These are phyloP conservation scores for Pelecanus crispus DNA, from an alignment of 2,113 vertebrate genomes.

Conservation along the genomic window DNA sequence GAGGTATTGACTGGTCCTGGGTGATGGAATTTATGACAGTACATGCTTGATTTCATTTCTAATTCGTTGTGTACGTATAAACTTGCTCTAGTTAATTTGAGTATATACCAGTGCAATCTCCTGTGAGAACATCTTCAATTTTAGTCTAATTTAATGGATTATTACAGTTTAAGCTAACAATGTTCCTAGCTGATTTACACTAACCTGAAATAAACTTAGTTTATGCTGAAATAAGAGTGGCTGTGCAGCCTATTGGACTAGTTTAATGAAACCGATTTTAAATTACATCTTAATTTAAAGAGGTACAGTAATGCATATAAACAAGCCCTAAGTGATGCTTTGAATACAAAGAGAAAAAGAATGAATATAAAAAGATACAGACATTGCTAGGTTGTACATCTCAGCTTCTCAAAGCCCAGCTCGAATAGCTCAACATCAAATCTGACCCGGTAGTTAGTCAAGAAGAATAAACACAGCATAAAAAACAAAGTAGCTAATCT, in stretches of 20 bases:
- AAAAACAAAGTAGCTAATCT: background rate
- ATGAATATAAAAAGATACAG: background rate
- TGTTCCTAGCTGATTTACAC: constrained; percentile 20
- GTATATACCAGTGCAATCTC: background rate
- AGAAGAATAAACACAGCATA: background rate
- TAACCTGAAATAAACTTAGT: constrained; percentile 9
- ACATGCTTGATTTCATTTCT: background rate
- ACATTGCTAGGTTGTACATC: background rate
- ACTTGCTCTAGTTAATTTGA: background rate
- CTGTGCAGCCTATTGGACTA: background rate
- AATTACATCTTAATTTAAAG: constrained; percentile 37
- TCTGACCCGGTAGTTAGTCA: background rate
- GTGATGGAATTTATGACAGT: background rate
- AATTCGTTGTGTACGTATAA: background rate
- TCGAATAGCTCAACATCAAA: background rate
- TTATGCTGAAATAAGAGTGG: background rate
- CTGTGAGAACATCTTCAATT: background rate
- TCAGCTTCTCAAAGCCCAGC: background rate
- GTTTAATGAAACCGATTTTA: constrained; percentile 27
- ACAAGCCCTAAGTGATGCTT: background rate
- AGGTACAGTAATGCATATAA: constrained; percentile 1
- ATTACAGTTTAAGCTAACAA: constrained; percentile 20
- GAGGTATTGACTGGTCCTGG: rapidly evolving
- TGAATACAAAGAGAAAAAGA: background rate
- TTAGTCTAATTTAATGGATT: constrained; percentile 26